Evolutionary conservation across 1,140 invertebrate species (phyloP), one percentile per base, ranked within the genome.

Genomic region (Neodiprion fabricii): DNA sequence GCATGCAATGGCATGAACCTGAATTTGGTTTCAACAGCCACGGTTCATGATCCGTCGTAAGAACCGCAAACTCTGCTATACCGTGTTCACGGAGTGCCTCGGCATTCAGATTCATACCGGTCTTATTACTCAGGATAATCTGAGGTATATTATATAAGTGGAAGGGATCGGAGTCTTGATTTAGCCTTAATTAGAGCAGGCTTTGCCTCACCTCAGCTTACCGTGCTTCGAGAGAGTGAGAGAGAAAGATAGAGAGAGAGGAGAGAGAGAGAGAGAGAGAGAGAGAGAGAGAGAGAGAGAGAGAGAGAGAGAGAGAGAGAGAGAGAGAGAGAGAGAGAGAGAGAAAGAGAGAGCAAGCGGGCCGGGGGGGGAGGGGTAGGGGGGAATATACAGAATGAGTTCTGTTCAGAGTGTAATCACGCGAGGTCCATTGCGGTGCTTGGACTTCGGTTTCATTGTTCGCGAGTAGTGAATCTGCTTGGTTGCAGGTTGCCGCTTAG

Each of bases 371-470:
- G 65, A 17, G 48, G 47, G 67, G 72, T 69, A 75, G 72, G 4
- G 40, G 23, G 71, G 61, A 21, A 21, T 49, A 48, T 74, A 23
- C 70, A 47, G 74, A 75, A 70, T 74, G 76, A 78, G 79, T 77
- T 17, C 50, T 66, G 23, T 77, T 77, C 79, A 81, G 1, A 17
- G 11, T 17, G 53, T 61, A 61, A 61, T 47, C 67, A 23, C 23
- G 10, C 21, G 67, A 69, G 67, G 40, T 69, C 67, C 67, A 65
- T 65, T 14, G 67, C 40, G 40, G 14, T 11, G 67, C 17, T 69
- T 69, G 67, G 17, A 12, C 11, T 69, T 21, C 11, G 67, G 14
- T 23, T 69, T 23, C 67, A 69, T 69, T 47, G 67, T 23, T 21
- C 67, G 17, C 9, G 67, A 69, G 67, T 69, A 69, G 12, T 65